Percentiles rank a stretch among this genome's conserved stretches.
Conservation (phyloP, 2,888 invertebrate genomes). For the Oegoconia quadripuncta region DNA sequence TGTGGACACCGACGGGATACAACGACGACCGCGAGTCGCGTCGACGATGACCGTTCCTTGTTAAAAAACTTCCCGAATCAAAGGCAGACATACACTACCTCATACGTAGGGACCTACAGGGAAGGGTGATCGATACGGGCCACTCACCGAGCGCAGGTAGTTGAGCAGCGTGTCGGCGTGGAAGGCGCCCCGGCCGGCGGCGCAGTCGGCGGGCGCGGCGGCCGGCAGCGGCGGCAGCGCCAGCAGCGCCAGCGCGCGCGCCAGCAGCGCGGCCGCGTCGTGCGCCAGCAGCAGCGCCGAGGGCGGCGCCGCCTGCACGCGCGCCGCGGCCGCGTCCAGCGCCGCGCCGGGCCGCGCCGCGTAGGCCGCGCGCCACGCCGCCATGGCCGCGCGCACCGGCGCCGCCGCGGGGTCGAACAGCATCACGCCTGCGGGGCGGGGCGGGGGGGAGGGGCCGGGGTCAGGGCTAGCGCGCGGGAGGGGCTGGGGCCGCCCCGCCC, state of each 20-base stretch:
- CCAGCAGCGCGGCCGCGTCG: conserved; percentile 39
- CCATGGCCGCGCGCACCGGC: conserved; percentile 25
- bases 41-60: too few relatives aligned
- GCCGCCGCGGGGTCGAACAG: conserved; percentile 49
- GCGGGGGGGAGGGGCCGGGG: background rate
- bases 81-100: too few relatives aligned
- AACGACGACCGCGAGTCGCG: too few relatives aligned
- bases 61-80: too few relatives aligned
- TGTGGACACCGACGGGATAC: too few relatives aligned
- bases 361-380: conserved; percentile 26
- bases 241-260: conserved; percentile 29
- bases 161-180: conserved; percentile 67
- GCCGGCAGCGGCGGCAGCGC: conserved; percentile 32
- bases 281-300: conserved; percentile 42
- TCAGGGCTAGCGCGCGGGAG: background rate
- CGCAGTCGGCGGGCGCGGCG: conserved; percentile 37
- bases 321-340: conserved; percentile 14
- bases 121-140: too few relatives aligned
- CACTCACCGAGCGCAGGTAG: conserved; percentile 54
- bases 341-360: conserved; percentile 20
- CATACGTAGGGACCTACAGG: too few relatives aligned
- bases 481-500: background rate
- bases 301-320: conserved; percentile 29
- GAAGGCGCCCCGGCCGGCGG: conserved; percentile 44
- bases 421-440: conserved; percentile 37